Conservation (phyloP, 92 coral and sea anemone species). For the Palythoa heliodiscus region DNA sequence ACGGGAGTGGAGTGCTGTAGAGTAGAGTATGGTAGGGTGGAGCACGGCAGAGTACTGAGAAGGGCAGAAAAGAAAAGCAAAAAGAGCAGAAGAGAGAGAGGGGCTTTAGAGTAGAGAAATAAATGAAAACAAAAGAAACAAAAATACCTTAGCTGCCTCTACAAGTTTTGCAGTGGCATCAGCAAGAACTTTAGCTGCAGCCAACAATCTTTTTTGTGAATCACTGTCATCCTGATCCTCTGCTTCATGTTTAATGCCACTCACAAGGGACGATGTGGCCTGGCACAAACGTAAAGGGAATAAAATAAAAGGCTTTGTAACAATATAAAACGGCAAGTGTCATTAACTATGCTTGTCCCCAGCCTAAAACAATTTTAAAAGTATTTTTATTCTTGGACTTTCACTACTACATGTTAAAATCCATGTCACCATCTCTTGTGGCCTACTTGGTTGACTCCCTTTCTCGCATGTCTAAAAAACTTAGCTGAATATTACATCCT, state of each 20-base stretch:
- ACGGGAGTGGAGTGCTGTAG: background rate
- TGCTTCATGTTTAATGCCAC: constrained; percentile 95
- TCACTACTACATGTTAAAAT: too few species aligned
- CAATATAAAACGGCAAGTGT: too few species aligned
- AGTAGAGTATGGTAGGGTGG: background rate
- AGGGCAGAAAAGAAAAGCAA: too few species aligned
- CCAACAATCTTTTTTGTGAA: constrained; percentile 89
- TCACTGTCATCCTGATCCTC: constrained; percentile 92
- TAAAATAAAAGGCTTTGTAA: too few species aligned
- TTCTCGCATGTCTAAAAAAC: too few species aligned
- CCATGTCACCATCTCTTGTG: too few species aligned
- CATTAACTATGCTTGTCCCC: too few species aligned
- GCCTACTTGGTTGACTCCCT: too few species aligned
- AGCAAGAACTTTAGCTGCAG: constrained; percentile 96
- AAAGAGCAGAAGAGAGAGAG: too few species aligned
- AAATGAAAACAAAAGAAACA: background rate
- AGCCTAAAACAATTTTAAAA: too few species aligned
- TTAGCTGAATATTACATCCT: too few species aligned
- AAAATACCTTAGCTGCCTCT: constrained; percentile 95
- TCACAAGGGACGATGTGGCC: constrained; percentile 96
- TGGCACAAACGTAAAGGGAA: background rate
- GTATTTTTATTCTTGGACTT: background rate
- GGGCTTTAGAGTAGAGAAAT: too few species aligned
- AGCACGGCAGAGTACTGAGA: background rate
- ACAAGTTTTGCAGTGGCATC: constrained; percentile 99